phyloP scores from a whole-genome alignment of 2,888 invertebrate genomes.

The Agonopterix subpropinquella region DNA sequence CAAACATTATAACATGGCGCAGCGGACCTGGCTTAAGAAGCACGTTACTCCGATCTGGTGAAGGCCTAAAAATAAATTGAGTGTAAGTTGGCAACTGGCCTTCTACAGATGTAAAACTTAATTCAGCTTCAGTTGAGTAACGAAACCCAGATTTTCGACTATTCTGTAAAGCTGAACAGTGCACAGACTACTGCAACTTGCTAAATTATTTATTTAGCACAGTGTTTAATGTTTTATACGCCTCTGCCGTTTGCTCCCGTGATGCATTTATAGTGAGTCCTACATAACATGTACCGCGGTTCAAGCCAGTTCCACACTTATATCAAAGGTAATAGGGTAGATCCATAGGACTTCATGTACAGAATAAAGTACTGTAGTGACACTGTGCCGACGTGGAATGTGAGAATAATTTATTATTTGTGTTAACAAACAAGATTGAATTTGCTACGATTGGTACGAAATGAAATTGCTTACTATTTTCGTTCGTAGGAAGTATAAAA shows the following conservation, averaged over 20 bases:
- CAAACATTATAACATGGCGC: too few species aligned
- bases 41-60: too few species aligned
- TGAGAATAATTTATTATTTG: slow-evolving; percentile 5
- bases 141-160: background rate
- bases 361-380: slow-evolving; percentile 8
- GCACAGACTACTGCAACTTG: slow-evolving; percentile 25
- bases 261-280: slow-evolving; percentile 15
- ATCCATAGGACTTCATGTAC: too few species aligned
- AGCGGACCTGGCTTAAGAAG: too few species aligned
- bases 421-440: background rate
- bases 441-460: background rate
- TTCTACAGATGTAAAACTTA: too few species aligned
- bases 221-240: slow-evolving; percentile 37
- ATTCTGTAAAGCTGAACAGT: background rate
- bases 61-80: too few species aligned
- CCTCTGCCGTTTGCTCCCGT: slow-evolving; percentile 13
- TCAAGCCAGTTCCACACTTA: too few species aligned
- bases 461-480: background rate
- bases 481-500: too few species aligned
- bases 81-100: too few species aligned
- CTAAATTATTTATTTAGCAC: slow-evolving; percentile 41
- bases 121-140: background rate
- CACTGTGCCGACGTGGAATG: slow-evolving; percentile 3
- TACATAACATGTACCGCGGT: too few species aligned
- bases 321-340: too few species aligned